These are phyloP conservation scores for Athene cunicularia DNA, from an alignment of 2,113 vertebrate species.

Conservation along the genomic window DNA sequence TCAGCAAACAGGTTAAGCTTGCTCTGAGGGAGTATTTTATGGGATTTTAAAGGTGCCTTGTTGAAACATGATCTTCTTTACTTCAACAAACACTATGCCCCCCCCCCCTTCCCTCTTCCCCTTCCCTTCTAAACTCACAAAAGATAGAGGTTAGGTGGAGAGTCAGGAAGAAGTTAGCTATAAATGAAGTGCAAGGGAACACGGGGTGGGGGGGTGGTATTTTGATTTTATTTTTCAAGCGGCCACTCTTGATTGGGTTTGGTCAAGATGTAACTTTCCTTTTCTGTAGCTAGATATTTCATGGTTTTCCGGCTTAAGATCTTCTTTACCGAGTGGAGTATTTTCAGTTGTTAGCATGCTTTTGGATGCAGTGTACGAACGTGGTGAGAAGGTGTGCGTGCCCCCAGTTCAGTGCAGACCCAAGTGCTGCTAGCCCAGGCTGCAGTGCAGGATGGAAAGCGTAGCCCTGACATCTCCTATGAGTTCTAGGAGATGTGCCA, in stretches of 20 bases:
- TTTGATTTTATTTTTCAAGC: not conserved
- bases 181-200: not conserved
- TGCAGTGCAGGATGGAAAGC: not conserved
- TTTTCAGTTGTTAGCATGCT: rapidly evolving
- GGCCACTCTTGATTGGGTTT: not conserved
- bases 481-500: not conserved
- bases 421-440: not conserved
- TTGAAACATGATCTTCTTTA: conserved; percentile 70
- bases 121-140: conserved; percentile 9
- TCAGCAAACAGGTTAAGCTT: conserved; percentile 73
- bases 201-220: not conserved
- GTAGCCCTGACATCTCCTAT: not conserved
- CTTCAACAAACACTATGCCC: not conserved
- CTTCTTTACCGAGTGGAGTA: not conserved
- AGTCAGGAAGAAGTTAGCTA: not conserved
- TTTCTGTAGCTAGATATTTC: not conserved
- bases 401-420: not conserved
- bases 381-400: not conserved
- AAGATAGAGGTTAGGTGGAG: not conserved
- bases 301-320: not conserved
- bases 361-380: rapidly evolving
- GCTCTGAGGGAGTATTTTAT: conserved; percentile 63
- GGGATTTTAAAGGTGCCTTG: conserved; percentile 68
- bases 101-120: not conserved
- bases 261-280: not conserved